Evolutionary conservation across 2,113 vertebrate genomes (phyloP).

Genomic region (Ptyas mucosa): DNA sequence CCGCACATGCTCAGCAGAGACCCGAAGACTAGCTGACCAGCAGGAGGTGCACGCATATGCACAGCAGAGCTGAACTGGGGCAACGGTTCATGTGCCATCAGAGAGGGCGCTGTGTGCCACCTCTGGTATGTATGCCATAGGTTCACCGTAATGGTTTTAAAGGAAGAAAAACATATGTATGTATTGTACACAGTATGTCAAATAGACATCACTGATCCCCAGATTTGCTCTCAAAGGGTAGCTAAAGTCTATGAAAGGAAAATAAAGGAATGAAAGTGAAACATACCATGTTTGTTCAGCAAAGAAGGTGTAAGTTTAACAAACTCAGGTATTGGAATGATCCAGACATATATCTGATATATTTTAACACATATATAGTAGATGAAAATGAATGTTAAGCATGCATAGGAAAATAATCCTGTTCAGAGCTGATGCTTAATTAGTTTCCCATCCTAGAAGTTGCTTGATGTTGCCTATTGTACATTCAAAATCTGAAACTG

Average conservation of each 20-base stretch:
- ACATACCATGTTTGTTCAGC: constrained; percentile 48
- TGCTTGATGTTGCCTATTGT: background rate
- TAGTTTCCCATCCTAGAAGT: rapidly evolving
- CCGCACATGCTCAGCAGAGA: too few species aligned
- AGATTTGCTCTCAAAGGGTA: constrained; percentile 49
- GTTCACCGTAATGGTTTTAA: too few species aligned
- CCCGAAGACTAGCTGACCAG: too few species aligned
- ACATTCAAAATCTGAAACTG: background rate
- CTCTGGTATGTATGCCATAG: too few species aligned
- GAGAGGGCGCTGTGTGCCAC: too few species aligned
- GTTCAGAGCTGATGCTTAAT: constrained; percentile 32
- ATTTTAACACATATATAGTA: constrained; percentile 50
- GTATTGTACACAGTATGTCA: constrained; percentile 48
- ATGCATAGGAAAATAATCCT: constrained; percentile 38
- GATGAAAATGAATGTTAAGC: constrained; percentile 53
- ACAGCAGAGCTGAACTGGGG: too few species aligned
- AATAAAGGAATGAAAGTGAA: constrained; percentile 25
- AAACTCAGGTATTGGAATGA: constrained; percentile 42
- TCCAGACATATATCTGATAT: constrained; percentile 58
- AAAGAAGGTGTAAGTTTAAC: constrained; percentile 56
- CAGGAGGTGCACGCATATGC: too few species aligned
- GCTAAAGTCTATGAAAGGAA: constrained; percentile 38
- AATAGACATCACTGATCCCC: constrained; percentile 34
- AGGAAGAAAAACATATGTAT: background rate
- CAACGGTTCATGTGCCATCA: too few species aligned